phyloP scores from a whole-genome alignment of 2,888 invertebrate species.

The Polylopha cassiicola region DNA sequence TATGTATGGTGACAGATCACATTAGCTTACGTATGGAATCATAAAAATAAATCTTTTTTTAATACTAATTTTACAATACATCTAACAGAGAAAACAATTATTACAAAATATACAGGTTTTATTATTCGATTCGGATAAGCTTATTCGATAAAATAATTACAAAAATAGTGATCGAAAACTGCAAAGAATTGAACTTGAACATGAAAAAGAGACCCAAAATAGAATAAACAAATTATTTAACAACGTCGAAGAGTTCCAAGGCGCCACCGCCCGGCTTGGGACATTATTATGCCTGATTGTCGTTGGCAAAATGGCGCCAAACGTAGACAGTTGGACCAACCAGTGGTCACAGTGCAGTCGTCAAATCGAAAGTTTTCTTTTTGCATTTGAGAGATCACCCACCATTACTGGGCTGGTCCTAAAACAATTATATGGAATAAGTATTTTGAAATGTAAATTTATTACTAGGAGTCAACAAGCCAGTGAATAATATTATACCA shows the following conservation, averaged over 20 bases:
- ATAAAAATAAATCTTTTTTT: slow-evolving; percentile 28
- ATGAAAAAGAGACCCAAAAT: no score
- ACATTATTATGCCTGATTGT: background rate
- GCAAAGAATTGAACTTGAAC: no score
- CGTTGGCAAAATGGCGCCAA: background rate
- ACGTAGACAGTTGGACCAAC: slow-evolving; percentile 5
- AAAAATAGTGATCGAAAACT: slow-evolving; percentile 10
- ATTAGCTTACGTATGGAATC: slow-evolving; percentile 52
- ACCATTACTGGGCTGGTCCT: slow-evolving; percentile 69
- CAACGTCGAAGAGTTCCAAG: background rate
- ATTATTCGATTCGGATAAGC: slow-evolving; percentile 22
- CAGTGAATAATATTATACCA: no score
- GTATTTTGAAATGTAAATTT: no score
- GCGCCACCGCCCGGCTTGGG: background rate
- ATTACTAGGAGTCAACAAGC: no score
- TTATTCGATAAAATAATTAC: slow-evolving; percentile 18
- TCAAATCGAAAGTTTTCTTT: slow-evolving; percentile 20
- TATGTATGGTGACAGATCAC: slow-evolving; percentile 34
- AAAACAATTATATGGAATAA: slow-evolving; percentile 14
- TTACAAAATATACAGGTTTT: slow-evolving; percentile 59
- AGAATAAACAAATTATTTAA: slow-evolving; percentile 7
- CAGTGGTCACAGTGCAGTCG: slow-evolving; percentile 11
- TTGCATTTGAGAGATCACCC: slow-evolving; percentile 45
- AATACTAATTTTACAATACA: slow-evolving; percentile 40
- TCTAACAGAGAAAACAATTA: slow-evolving; percentile 36